Percentiles rank a stretch among this genome's conserved stretches.
Conservation (phyloP, 2,888 invertebrate species). For the Drosophila dives region DNA sequence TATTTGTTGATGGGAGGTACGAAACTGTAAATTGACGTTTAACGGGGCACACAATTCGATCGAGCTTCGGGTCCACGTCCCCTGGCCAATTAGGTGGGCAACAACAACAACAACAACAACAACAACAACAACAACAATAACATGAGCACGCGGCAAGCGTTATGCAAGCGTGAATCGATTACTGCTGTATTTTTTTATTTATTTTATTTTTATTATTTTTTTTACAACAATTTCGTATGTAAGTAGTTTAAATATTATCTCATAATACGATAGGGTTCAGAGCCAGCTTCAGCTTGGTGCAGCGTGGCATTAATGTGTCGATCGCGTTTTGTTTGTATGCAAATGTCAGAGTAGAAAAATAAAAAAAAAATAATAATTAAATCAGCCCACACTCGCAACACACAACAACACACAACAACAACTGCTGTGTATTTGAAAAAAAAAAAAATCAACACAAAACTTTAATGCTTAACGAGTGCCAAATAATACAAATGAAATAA, state of each 20-base stretch:
- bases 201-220: not conserved
- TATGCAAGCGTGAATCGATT: slow-evolving; percentile 63
- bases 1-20: slow-evolving; percentile 11
- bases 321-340: slow-evolving; percentile 61
- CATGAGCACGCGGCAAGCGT: slow-evolving; percentile 33
- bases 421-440: not conserved
- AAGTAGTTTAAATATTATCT: slow-evolving; percentile 45
- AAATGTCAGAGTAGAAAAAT: slow-evolving; percentile 37
- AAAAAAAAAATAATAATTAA: not conserved
- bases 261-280: slow-evolving; percentile 53
- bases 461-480: slow-evolving; percentile 40
- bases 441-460: slow-evolving; percentile 48
- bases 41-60: slow-evolving; percentile 18
- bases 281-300: slow-evolving; percentile 19
- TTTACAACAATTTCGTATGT: slow-evolving; percentile 30
- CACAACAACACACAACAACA: not conserved
- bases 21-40: slow-evolving; percentile 52
- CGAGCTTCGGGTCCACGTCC: slow-evolving; percentile 36
- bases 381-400: not conserved
- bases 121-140: slow-evolving; percentile 8
- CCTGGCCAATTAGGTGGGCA: slow-evolving; percentile 35
- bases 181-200: slow-evolving; percentile 15
- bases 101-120: slow-evolving; percentile 14
- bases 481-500: slow-evolving; percentile 9
- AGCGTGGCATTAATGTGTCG: not conserved